Conservation (phyloP, 1,140 invertebrate genomes). For the Pararge aegeria region DNA sequence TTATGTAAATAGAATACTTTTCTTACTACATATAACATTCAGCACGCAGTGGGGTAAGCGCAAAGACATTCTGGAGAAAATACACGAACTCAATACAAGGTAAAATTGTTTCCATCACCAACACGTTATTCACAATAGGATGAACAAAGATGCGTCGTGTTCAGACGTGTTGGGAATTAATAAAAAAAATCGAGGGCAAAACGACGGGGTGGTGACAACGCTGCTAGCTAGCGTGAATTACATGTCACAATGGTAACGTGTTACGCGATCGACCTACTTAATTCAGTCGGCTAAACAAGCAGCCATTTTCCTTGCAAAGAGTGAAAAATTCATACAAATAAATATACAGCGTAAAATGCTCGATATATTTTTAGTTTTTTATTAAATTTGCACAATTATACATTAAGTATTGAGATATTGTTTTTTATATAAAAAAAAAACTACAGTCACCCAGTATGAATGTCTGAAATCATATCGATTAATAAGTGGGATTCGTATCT, state of each 20-base stretch:
- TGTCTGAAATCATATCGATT: no score
- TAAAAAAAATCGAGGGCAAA: conserved; percentile 53
- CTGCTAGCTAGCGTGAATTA: conserved; percentile 48
- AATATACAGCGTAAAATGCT: no score
- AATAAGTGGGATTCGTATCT: no score
- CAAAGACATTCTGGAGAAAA: conserved; percentile 26
- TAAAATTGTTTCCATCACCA: conserved; percentile 42
- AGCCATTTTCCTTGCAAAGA: conserved; percentile 33
- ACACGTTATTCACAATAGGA: conserved; percentile 51
- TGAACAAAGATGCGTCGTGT: conserved; percentile 49
- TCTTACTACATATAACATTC: background rate
- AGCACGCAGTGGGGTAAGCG: background rate
- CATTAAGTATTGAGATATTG: no score
- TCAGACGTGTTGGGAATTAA: conserved; percentile 64
- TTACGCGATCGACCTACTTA: conserved; percentile 56
- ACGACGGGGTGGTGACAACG: conserved; percentile 46
- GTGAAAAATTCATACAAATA: no score
- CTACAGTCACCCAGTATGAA: no score
- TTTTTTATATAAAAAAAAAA: no score
- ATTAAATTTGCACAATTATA: no score
- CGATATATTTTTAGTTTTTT: no score
- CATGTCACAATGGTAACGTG: conserved; percentile 54
- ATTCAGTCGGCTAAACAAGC: conserved; percentile 42
- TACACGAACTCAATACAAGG: conserved; percentile 32
- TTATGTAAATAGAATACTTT: background rate